Base-by-base conservation (phyloP, 1,140 invertebrate genomes). In the Bombus waltoni region DNA sequence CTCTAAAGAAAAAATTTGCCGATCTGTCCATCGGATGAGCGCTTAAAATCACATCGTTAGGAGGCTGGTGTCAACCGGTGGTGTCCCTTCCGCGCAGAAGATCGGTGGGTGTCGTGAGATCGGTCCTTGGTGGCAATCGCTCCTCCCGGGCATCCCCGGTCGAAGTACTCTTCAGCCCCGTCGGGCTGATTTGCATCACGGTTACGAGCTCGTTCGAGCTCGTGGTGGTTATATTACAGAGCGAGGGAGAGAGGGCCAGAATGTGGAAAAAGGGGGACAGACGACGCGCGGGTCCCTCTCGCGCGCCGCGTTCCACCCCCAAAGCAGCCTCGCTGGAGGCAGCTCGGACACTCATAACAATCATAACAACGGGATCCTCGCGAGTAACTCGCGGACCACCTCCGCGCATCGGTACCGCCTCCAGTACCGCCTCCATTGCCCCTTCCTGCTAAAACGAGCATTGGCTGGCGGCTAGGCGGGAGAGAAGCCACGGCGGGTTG, bases 301-400 rank as follows among this genome's bases (percentile, higher is more conserved):
- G 89, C 91, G 91, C 87, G 72, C 81, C 28, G 78, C 87, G 93
- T 91, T 91, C 92, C 93, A 93, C 93, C 92, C 90, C 92, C 91
- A 85, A 85, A 81, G 88, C 85, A 76, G 75, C 89, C 59, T 88
- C 91, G 90, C 88, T 89, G 89, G 90, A 93, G 90, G 91, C 91
- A 93, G 92, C 93, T 94, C 94, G 94, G 93, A 94, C 94, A 94
- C 92, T 95, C 94, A 94, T 94, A 95, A 95, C 94, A 94, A 95
- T 95, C 93, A 95, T 94, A 95, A 95, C 93, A 94, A 94, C 93
- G 90, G 74, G 91, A 93, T 93, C 93, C 93, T 62, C 93, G 93
- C 93, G 92, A 93, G 92, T 93, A 93, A 93, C 93, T 94, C 92
- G 93, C 93, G 94, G 93, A 92, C 94, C 93, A 95, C 94, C 95